Evolutionary conservation across 2,113 vertebrate species (phyloP), one percentile per base, ranked within the genome.

Genomic region (Neoarius graeffei): DNA sequence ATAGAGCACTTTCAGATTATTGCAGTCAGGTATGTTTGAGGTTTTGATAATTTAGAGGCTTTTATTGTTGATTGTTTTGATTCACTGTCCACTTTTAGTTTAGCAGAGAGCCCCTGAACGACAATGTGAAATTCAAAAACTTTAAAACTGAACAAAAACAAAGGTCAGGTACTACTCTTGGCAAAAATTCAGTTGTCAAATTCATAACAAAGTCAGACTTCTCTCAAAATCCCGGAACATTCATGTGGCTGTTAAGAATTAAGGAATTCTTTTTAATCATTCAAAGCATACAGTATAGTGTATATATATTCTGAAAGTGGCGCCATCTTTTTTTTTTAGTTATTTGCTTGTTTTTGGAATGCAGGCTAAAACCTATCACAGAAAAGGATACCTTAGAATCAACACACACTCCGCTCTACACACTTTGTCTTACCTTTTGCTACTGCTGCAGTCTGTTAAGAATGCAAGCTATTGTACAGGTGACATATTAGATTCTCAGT

Each of bases 381-480:
- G 66, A 84, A 50, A 59, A 92, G 87, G 93, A 90, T 81, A 94
- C 91, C 93, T 88, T 92, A 90, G 88, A 91, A 88, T 89, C 90
- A 92, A 93, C 90, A 92, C 91, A 94, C 89, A 90, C 90, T 91
- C 91, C 91, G 93, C 89, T 91, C 90, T 92, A 90, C 52, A 84
- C 86, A 92, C 89, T 90, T 95, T 95, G 95, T 95, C 95, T 96
- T 95, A 88, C 91, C 92, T 42, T 94, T 94, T 93, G 88, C 93
- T 95, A 94, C 89, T 91, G 94, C 93, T 94, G 87, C 90, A 93
- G 92, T 91, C 90, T 88, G 92, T 91, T 93, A 92, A 91, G 94
- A 91, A 91, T 93, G 92, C 91, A 93, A 91, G 92, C 89, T 91
- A 87, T 91, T 91, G 92, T 90, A 92, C 88, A 88, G 90, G 92